Percentiles rank a stretch among this genome's conserved stretches.
These are phyloP conservation scores for Nemotelus nigrinus DNA, from an alignment of 2,888 invertebrate genomes.

Conservation along the genomic window DNA sequence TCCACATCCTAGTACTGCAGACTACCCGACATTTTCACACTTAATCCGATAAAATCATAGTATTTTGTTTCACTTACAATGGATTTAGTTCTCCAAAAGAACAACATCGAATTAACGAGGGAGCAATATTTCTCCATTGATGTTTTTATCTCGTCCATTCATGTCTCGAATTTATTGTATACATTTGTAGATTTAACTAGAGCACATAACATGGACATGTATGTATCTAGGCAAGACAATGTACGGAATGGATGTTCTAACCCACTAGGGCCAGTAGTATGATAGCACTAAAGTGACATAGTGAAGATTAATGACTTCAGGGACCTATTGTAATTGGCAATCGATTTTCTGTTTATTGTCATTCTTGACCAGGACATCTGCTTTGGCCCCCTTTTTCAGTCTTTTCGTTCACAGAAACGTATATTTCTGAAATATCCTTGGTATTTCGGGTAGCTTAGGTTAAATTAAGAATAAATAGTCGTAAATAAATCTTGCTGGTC, in stretches of 20 bases:
- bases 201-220: neutral
- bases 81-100: neutral
- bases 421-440: no score
- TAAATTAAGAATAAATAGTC: neutral
- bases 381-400: slow-evolving; percentile 2
- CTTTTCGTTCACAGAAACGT: no score
- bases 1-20: slow-evolving; percentile 3
- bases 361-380: slow-evolving; percentile 38
- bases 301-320: slow-evolving; percentile 49
- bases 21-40: slow-evolving; percentile 22
- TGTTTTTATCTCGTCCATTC: slow-evolving; percentile 12
- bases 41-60: slow-evolving; percentile 18
- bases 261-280: no score
- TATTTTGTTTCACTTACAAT: slow-evolving; percentile 21
- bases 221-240: neutral
- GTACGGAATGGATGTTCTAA: slow-evolving; percentile 25
- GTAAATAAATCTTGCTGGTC: no score
- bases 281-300: slow-evolving; percentile 42
- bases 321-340: slow-evolving; percentile 50
- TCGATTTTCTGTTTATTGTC: slow-evolving; percentile 48
- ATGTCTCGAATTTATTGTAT: slow-evolving; percentile 23
- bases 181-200: slow-evolving; percentile 26
- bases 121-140: slow-evolving; percentile 37
- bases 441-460: neutral
- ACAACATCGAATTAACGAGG: slow-evolving; percentile 31